Conservation (phyloP, 23 tunicate species). For the Clavelina lepadiformis region DNA sequence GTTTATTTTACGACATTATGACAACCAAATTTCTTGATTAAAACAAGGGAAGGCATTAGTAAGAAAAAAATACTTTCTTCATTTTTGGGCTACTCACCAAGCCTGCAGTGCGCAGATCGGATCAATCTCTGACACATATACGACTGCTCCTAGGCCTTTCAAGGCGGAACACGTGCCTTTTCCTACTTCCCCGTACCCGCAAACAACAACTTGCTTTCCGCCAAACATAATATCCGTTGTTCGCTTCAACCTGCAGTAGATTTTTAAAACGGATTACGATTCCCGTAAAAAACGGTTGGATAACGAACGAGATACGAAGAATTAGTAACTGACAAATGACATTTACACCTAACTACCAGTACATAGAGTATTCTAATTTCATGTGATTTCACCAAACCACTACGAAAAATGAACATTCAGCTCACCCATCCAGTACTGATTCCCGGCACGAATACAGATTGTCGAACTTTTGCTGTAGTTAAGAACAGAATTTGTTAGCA, state of each 20-base stretch:
- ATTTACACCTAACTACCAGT: too few species aligned
- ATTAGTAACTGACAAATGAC: too few species aligned
- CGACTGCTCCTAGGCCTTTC: slow-evolving; percentile 90
- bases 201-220: slow-evolving; percentile 95
- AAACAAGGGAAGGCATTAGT: too few species aligned
- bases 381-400: background rate
- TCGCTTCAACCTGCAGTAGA: slow-evolving; percentile 88
- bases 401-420: background rate
- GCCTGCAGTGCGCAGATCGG: slow-evolving; percentile 99
- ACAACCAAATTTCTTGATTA: too few species aligned
- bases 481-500: too few species aligned
- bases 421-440: slow-evolving; percentile 94
- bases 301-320: too few species aligned
- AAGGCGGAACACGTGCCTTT: slow-evolving; percentile 94
- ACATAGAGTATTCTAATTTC: too few species aligned
- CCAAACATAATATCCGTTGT: slow-evolving; percentile 99
- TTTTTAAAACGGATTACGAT: too few species aligned
- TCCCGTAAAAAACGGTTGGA: too few species aligned
- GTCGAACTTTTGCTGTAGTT: slow-evolving; percentile 95
- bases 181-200: slow-evolving; percentile 99
- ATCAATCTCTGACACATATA: slow-evolving; percentile 94
- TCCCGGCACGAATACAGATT: slow-evolving; percentile 97
- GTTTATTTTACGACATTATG: too few species aligned
- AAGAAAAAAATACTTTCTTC: too few species aligned
- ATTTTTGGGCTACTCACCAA: slow-evolving; percentile 79